A percentile compares a stretch with the other conserved stretches of the same genome.
These are phyloP conservation scores for Platynereis dumerilii DNA, from an alignment of 2,888 invertebrate species.

Conservation along the genomic window DNA sequence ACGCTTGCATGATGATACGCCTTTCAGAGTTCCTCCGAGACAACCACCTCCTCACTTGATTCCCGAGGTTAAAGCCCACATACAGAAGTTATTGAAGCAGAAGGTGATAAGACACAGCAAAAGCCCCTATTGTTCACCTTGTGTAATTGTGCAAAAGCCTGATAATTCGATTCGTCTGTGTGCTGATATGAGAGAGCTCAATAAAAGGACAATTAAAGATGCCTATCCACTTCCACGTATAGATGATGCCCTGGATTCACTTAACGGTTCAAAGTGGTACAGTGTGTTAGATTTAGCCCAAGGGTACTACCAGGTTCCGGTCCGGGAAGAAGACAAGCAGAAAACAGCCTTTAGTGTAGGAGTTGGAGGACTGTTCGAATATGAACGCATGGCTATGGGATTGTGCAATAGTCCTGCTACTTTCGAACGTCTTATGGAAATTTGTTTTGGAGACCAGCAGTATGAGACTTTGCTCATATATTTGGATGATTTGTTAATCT, in stretches of 20 bases:
- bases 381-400: constrained; percentile 22
- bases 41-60: not conserved
- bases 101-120: constrained; percentile 33
- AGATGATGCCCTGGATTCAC: constrained; percentile 31
- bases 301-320: constrained; percentile 19
- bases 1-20: not conserved
- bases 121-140: constrained; percentile 35
- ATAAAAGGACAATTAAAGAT: constrained; percentile 30
- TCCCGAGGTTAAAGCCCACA: not conserved
- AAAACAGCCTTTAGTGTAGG: constrained; percentile 26
- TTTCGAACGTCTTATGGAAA: constrained; percentile 5
- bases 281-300: constrained; percentile 25
- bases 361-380: constrained; percentile 22
- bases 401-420: constrained; percentile 10
- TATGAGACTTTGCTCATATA: not conserved
- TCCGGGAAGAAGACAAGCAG: constrained; percentile 18
- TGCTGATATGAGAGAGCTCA: constrained; percentile 34
- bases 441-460: not conserved
- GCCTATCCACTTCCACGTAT: constrained; percentile 35
- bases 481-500: constrained; percentile 14
- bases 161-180: constrained; percentile 6
- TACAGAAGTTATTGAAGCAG: constrained; percentile 5
- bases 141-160: constrained; percentile 36
- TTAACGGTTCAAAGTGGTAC: constrained; percentile 24
- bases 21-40: constrained; percentile 7